Conservation (phyloP, 23 tunicate genomes). For the Corella eumyota region DNA sequence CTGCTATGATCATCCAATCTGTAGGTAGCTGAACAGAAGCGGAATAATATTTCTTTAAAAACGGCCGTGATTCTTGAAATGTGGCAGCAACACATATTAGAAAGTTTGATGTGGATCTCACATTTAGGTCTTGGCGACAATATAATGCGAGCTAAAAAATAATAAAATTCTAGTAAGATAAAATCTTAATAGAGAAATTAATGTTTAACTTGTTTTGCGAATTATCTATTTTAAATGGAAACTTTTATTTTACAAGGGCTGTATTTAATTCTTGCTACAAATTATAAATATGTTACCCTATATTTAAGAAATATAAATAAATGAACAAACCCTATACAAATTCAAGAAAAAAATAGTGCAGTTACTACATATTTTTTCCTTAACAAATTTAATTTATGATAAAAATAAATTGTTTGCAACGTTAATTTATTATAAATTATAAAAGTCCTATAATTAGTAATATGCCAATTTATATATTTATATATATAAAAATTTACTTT, state of each 20-base stretch:
- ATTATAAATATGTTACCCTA: background rate
- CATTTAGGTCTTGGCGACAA: slow-evolving; percentile 31
- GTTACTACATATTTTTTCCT: no score
- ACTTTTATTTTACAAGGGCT: no score
- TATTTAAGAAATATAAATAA: background rate
- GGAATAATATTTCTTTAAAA: slow-evolving; percentile 39
- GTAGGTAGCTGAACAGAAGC: slow-evolving; percentile 32
- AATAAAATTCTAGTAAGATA: background rate
- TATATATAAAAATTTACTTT: no score
- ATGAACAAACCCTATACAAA: background rate
- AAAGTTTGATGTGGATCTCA: slow-evolving; percentile 38
- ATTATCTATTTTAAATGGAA: no score
- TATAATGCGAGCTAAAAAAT: slow-evolving; percentile 51
- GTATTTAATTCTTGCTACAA: background rate
- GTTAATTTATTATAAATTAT: no score
- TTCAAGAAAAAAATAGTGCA: background rate
- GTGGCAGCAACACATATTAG: slow-evolving; percentile 25
- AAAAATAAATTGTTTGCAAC: no score
- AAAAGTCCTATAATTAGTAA: no score
- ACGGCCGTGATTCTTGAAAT: slow-evolving; percentile 15
- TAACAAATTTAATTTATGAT: no score
- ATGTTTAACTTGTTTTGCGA: background rate
- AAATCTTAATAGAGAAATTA: background rate
- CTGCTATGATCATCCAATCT: slow-evolving; percentile 73
- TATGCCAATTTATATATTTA: no score